A percentile compares a stretch with the other conserved stretches of the same genome.
Evolutionary conservation across 2,113 vertebrate species (phyloP).

Genomic region (Psettodes erumei): DNA sequence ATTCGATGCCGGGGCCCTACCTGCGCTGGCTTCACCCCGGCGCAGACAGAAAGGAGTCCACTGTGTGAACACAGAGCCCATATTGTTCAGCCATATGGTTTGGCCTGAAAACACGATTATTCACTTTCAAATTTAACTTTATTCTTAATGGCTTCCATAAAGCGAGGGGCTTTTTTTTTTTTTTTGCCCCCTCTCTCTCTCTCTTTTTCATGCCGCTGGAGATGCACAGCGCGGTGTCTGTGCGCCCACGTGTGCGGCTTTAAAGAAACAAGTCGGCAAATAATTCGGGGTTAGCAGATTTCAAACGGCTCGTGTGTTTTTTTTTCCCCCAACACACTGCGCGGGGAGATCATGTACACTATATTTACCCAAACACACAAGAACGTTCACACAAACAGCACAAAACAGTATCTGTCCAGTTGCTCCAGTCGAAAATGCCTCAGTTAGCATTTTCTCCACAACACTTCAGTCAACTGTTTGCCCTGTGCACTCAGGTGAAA

Average conservation of each 20-base stretch:
- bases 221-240: conserved; percentile 33
- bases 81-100: conserved; percentile 68
- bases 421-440: conserved; percentile 76
- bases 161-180: conserved; percentile 1
- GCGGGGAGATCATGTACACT: conserved; percentile 48
- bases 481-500: conserved; percentile 85
- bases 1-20: conserved; percentile 79
- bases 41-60: conserved; percentile 66
- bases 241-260: not conserved
- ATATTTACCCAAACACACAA: conserved; percentile 60
- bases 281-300: not conserved
- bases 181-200: not conserved
- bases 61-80: conserved; percentile 73
- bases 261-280: not conserved
- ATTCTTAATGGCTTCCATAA: conserved; percentile 58
- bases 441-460: conserved; percentile 84
- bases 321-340: not conserved
- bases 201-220: conserved; percentile 9
- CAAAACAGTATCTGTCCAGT: conserved; percentile 77
- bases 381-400: conserved; percentile 60
- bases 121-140: conserved; percentile 64
- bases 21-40: conserved; percentile 66
- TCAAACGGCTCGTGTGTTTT: conserved; percentile 32
- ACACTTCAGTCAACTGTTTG: conserved; percentile 85
- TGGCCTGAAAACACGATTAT: conserved; percentile 74